Conservation (phyloP, 23 tunicate species). For the Phallusia fumigata region DNA sequence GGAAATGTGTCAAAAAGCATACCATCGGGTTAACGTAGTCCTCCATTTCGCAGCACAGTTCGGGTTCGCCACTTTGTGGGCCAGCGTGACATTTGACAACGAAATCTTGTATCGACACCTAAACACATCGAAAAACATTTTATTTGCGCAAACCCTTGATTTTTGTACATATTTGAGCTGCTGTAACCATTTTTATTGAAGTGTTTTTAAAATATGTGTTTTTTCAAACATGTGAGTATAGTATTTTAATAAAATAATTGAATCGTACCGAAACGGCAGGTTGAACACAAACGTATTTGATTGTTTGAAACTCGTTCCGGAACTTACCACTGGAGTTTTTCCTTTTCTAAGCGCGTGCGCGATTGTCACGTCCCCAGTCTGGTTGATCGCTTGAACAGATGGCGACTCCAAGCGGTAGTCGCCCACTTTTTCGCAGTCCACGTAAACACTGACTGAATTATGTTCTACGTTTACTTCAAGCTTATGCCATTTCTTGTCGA, state of each 20-base stretch:
- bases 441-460: conserved; percentile 15
- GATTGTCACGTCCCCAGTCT: conserved; percentile 31
- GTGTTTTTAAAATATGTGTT: no score
- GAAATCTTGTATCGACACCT: conserved; percentile 56
- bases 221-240: no score
- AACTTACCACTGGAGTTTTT: conserved; percentile 42
- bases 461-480: conserved; percentile 38
- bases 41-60: conserved; percentile 46
- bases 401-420: conserved; percentile 19
- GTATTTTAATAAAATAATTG: no score
- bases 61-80: background rate
- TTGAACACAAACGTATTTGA: no score
- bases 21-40: conserved; percentile 26
- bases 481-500: conserved; percentile 54
- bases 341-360: conserved; percentile 8
- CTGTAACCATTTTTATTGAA: no score
- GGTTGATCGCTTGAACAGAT: background rate
- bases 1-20: background rate
- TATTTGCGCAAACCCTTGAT: no score
- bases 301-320: background rate
- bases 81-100: conserved; percentile 50
- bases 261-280: no score
- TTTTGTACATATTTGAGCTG: no score
- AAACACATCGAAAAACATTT: background rate
- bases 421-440: conserved; percentile 52